Evolutionary conservation across 2,888 invertebrate species (phyloP).

Genomic region (Hypena proboscidalis): DNA sequence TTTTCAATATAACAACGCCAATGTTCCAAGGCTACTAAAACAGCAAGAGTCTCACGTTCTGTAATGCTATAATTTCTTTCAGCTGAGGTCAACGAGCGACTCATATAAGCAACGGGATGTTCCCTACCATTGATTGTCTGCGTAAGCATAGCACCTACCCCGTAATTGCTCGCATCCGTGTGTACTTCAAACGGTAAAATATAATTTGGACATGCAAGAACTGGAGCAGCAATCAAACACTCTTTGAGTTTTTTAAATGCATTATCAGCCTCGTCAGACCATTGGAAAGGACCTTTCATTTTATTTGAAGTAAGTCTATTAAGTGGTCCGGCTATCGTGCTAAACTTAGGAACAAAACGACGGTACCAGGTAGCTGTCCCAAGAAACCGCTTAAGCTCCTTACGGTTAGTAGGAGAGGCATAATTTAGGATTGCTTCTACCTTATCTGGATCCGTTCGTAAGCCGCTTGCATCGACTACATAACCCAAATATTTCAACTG

Average conservation of each 20-base stretch:
- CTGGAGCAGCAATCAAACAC: background rate
- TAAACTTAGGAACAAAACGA: background rate
- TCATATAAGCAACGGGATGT: too few relatives aligned
- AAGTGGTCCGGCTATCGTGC: background rate
- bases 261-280: background rate
- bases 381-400: background rate
- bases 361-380: background rate
- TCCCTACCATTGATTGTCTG: too few relatives aligned
- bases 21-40: too few relatives aligned
- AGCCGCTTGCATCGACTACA: background rate
- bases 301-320: background rate
- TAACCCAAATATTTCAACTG: too few relatives aligned
- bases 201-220: background rate
- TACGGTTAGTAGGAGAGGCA: background rate
- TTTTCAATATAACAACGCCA: too few relatives aligned
- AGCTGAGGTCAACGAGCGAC: too few relatives aligned
- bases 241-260: background rate
- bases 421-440: constrained; percentile 7
- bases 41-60: too few relatives aligned
- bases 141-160: too few relatives aligned
- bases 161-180: background rate
- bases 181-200: background rate
- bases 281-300: background rate
- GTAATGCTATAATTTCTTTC: too few relatives aligned
- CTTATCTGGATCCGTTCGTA: constrained; percentile 6